Base-by-base conservation (phyloP, 2,797 vertebrate genomes). In the Enteromius argenteus region DNA sequence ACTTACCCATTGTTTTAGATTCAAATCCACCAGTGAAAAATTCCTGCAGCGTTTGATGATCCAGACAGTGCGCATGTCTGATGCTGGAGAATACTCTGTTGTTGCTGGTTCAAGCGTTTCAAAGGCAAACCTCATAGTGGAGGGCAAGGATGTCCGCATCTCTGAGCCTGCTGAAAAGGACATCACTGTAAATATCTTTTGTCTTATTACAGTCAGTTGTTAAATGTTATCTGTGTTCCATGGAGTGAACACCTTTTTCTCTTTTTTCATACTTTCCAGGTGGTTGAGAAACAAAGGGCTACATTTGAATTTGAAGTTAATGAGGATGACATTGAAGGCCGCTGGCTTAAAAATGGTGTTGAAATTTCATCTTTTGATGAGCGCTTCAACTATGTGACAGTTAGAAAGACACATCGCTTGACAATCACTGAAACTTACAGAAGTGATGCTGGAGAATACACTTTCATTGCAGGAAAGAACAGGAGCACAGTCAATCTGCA, bases 81-180 rank as follows among this genome's bases (percentile, higher is more conserved):
- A 99, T 56, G 96, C 96, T 3, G 98, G 98, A 5, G 94, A 96
- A 58, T 99, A 98, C 84, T 95, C 97, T 0, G 98, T 98, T 79
- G 97, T 99, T 72, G 98, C 97, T 8, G 98, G 98, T 21, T 96
- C 97, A 79, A 99, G 96, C 66, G 93, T 97, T 80, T 99, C 98
- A 58, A 97, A 95, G 49, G 98, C 97, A 81, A 95, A 94, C 42
- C 95, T 99, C 85, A 90, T 88, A 0, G 97, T 99, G 14, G 98
- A 99, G 93, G 98, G 97, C 79, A 96, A 97, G 32, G 98, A 99
- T 86, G 92, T 99, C 89, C 90, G 90, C 37, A 96, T 96, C 87
- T 90, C 93, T 0, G 94, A 94, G 71, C 95, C 93, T 0, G 90
- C 88, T 1, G 90, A 94, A 80, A 91, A 90, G 17, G 89, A 93